Evolutionary conservation across 2,888 invertebrate species (phyloP), one percentile per base, ranked within the genome.

Genomic region (Dryomyza anilis): DNA sequence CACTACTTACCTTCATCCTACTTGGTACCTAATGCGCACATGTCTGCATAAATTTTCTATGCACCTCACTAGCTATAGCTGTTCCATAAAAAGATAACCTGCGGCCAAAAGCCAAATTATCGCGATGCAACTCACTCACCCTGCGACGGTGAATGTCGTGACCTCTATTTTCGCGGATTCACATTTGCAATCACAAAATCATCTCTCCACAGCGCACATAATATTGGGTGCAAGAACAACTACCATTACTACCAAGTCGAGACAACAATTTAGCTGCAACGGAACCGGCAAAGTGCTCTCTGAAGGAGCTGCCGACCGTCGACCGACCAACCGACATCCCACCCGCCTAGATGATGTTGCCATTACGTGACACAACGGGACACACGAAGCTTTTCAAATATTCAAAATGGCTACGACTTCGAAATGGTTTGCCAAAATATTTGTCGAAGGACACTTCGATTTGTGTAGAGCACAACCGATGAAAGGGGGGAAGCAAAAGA

Each of bases 351-450:
- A 46, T 2, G 3, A n/a, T 19, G 23, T 16, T 29, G 29, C 14
- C 12, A 7, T 16, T 48, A 59, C 59, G 59, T 59, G 59, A 30
- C 48, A 23, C 48, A 50, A 25, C 59, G 59, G 55, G 36, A 30
- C 57, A 16, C 16, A 25, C 59, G 58, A 30, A 50, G 48, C 48
- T 30, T 59, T 59, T 48, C 59, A 25, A 30, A 46, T 59, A 59
- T 46, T 59, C 59, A 57, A 43, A 57, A 39, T 57, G 43, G 46
- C 23, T 46, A 16, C 59, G 46, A 30, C 58, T 27, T 27, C 45
- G n/a, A 58, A 58, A 58, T 45, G 58, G 45, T 46, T 58, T 46
- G 46, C 59, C 59, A 48, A 56, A 59, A 59, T 48, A 59, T 33
- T 46, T 33, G 21, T 16, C 59, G 48, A 59, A 29, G 27, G 25